phyloP scores from a whole-genome alignment of 2,888 invertebrate species.

The Xestoiulus laeticollis region DNA sequence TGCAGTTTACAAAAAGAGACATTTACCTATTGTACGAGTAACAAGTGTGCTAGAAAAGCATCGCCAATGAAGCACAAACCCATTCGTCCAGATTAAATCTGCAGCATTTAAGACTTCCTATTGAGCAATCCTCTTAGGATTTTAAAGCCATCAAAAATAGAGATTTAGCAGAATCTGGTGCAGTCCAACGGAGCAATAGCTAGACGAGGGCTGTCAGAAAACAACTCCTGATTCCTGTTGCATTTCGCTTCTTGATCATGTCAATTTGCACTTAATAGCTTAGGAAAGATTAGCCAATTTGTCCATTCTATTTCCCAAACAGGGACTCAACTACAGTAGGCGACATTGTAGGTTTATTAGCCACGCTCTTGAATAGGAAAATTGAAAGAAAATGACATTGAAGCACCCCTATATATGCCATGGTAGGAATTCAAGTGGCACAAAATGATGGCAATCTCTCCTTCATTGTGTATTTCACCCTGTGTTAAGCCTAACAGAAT shows the following conservation, averaged over 20 bases:
- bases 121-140: constrained; percentile 35
- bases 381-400: background rate
- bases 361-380: background rate
- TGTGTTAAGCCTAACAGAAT: background rate
- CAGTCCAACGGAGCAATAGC: background rate
- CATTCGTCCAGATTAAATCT: constrained; percentile 1
- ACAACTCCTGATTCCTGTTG: background rate
- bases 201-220: background rate
- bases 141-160: constrained; percentile 1
- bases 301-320: background rate
- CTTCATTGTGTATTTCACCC: background rate
- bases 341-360: background rate
- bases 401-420: no score
- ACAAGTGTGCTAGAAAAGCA: background rate
- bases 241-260: constrained; percentile 43
- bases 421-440: background rate
- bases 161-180: background rate
- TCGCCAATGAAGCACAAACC: background rate
- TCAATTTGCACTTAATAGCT: constrained; percentile 35
- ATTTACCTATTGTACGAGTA: background rate
- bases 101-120: background rate
- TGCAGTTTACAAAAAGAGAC: background rate
- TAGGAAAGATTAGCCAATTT: constrained; percentile 28
- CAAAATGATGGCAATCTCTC: background rate
- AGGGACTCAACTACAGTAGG: background rate